phyloP scores from a whole-genome alignment of 2,797 vertebrate genomes.

The Pogoniulus pusillus region DNA sequence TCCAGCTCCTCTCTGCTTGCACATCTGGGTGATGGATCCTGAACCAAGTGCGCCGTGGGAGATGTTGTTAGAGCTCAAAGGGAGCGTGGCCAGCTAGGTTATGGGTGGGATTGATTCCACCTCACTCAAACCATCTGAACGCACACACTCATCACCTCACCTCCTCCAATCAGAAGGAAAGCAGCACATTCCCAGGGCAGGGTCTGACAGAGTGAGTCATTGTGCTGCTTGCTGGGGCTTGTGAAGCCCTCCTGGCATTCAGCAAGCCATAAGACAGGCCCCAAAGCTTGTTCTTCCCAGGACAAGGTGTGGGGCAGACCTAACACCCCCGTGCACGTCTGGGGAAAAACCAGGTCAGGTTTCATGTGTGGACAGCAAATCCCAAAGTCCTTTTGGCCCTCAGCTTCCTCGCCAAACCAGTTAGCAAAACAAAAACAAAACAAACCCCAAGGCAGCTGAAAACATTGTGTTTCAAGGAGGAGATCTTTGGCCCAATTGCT shows the following conservation, averaged over 20 bases:
- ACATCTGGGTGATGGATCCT: accelerated
- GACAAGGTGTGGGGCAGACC: not conserved
- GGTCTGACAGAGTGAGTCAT: slow-evolving; percentile 44
- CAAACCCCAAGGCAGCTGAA: not conserved
- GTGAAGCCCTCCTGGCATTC: slow-evolving; percentile 26
- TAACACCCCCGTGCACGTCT: accelerated
- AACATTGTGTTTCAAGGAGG: not conserved
- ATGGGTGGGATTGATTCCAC: not conserved
- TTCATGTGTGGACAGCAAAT: not conserved
- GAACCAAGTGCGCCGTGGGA: accelerated
- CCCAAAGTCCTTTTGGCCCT: not conserved
- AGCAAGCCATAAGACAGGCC: not conserved
- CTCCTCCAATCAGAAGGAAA: not conserved
- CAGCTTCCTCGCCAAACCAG: not conserved
- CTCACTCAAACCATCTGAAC: not conserved
- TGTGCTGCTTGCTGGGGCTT: slow-evolving; percentile 27
- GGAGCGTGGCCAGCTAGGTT: not conserved
- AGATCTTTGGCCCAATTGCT: not conserved
- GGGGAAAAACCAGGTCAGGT: not conserved
- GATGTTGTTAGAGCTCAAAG: not conserved
- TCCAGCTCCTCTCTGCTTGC: not conserved
- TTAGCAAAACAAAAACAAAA: not conserved
- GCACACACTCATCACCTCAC: not conserved
- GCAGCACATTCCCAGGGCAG: slow-evolving; percentile 13
- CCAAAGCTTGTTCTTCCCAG: not conserved